phyloP scores from a whole-genome alignment of 2,797 vertebrate species.

The Parauchenoglanis ngamensis region DNA sequence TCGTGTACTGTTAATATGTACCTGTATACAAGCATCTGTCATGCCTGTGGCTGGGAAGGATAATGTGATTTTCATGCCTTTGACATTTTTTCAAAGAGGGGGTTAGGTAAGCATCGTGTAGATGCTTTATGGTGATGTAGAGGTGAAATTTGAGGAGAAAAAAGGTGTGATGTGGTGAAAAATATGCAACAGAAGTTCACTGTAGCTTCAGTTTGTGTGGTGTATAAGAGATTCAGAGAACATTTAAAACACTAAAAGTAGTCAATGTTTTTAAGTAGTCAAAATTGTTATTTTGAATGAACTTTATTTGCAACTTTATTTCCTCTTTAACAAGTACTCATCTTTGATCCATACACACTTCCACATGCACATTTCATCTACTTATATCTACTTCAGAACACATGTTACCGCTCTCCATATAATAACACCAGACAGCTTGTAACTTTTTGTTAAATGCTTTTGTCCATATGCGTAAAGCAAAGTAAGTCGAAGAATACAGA shows the following conservation, averaged over 20 bases:
- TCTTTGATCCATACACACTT: not conserved
- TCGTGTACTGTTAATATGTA: conserved; percentile 28
- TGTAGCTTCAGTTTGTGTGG: not conserved
- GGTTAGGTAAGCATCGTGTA: not conserved
- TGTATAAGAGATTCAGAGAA: not conserved
- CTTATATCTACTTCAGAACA: conserved; percentile 5
- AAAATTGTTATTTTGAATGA: not conserved
- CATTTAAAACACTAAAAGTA: not conserved
- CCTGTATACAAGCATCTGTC: conserved; percentile 34
- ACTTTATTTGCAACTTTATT: not conserved
- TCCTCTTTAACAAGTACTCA: not conserved
- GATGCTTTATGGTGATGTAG: not conserved
- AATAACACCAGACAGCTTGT: conserved; percentile 3
- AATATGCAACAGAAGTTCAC: not conserved
- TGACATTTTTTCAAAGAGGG: not conserved
- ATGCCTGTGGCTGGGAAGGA: conserved; percentile 25
- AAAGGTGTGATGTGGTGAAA: not conserved
- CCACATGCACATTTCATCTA: not conserved
- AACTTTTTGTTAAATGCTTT: not conserved
- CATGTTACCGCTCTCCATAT: not conserved
- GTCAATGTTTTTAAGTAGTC: too few species aligned
- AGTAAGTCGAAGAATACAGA: conserved; percentile 12
- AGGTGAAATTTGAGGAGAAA: not conserved
- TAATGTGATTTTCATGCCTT: conserved; percentile 25
- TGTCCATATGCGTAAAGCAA: not conserved